These are phyloP conservation scores for Takifugu flavidus DNA, from an alignment of 2,113 vertebrate genomes.

Conservation along the genomic window DNA sequence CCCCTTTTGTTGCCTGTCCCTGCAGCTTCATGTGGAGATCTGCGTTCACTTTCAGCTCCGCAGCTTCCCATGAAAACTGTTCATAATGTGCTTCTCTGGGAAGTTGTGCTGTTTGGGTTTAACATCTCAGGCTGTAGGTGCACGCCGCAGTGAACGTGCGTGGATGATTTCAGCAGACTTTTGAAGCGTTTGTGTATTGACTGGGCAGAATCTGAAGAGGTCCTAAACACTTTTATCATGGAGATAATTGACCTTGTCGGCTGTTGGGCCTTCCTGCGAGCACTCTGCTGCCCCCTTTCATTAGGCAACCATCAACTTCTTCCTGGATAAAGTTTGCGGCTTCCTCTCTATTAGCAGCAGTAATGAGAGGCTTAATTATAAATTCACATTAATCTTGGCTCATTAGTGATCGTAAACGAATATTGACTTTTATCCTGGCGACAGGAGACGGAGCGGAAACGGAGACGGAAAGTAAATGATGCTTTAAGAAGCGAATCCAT, in stretches of 20 bases:
- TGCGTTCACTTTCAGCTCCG: conserved; percentile 31
- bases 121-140: conserved; percentile 9
- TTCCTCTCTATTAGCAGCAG: conserved; percentile 41
- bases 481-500: conserved; percentile 21
- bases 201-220: conserved; percentile 14
- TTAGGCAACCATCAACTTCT: conserved; percentile 58
- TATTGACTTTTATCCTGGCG: conserved; percentile 63
- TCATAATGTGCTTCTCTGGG: neutral
- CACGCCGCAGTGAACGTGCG: conserved; percentile 36
- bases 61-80: neutral
- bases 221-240: conserved; percentile 27
- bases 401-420: conserved; percentile 62
- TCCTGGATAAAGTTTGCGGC: conserved; percentile 50
- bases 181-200: conserved; percentile 23
- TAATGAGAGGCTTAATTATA: conserved; percentile 64
- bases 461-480: conserved; percentile 44
- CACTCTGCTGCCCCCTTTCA: conserved; percentile 57
- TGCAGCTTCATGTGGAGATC: conserved; percentile 68
- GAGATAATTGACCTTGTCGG: conserved; percentile 57
- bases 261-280: conserved; percentile 60
- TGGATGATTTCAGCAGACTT: conserved; percentile 4
- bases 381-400: conserved; percentile 62
- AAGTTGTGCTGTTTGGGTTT: conserved; percentile 14
- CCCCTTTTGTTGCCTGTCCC: conserved; percentile 8
- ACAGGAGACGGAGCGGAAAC: conserved; percentile 17